These are phyloP conservation scores for Zaprionus capensis DNA, from an alignment of 1,140 invertebrate species.

Conservation along the genomic window DNA sequence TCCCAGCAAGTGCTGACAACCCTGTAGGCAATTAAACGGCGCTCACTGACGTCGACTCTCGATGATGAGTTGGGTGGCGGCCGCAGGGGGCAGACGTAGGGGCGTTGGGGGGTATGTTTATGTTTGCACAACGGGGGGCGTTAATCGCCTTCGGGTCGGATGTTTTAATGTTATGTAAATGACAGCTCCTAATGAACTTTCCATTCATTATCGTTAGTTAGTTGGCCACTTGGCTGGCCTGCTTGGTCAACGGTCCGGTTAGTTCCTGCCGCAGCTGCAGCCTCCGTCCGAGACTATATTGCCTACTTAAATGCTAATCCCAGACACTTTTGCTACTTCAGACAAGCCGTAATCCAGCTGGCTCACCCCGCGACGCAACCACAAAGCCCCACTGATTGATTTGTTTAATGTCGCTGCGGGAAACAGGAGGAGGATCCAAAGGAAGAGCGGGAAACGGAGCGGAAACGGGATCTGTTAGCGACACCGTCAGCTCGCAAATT, in stretches of 20 bases:
- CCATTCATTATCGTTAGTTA: slow-evolving; percentile 81
- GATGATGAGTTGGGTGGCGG: neutral
- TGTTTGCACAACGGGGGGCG: slow-evolving; percentile 38
- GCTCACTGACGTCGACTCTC: slow-evolving; percentile 3
- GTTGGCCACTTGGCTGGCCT: slow-evolving; percentile 28
- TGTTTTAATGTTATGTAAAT: slow-evolving; percentile 81
- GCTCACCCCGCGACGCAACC: slow-evolving; percentile 36
- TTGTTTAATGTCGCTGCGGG: slow-evolving; percentile 74
- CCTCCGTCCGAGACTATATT: neutral
- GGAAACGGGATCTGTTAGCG: slow-evolving; percentile 34
- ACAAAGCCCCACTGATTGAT: slow-evolving; percentile 78
- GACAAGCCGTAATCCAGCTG: slow-evolving; percentile 41
- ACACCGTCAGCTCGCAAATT: slow-evolving; percentile 47
- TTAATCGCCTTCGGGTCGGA: slow-evolving; percentile 44
- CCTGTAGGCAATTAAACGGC: slow-evolving; percentile 37
- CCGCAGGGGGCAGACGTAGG: neutral
- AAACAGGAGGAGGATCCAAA: slow-evolving; percentile 5
- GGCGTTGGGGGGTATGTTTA: slow-evolving; percentile 29
- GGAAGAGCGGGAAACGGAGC: neutral
- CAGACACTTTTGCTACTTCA: slow-evolving; percentile 61
- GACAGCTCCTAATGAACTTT: slow-evolving; percentile 81
- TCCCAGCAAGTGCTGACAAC: slow-evolving; percentile 11
- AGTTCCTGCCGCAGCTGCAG: slow-evolving; percentile 41
- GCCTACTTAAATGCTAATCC: slow-evolving; percentile 77
- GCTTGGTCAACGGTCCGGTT: slow-evolving; percentile 52